Evolutionary conservation across 1,140 invertebrate genomes (phyloP), one percentile per base, ranked within the genome.

Genomic region (Gryllus bimaculatus): DNA sequence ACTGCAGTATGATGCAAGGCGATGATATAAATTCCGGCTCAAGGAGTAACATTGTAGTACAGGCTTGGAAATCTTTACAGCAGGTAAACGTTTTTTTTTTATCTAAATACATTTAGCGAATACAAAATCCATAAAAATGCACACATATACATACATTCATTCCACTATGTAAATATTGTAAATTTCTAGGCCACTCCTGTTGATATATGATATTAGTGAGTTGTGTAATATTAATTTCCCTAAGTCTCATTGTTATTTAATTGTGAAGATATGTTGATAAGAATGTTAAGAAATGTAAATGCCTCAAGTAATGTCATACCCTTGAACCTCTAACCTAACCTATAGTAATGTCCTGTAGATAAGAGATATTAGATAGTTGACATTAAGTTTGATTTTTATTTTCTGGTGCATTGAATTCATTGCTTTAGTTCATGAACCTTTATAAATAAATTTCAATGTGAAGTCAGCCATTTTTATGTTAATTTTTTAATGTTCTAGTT

Each of bases 21-120:
- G 73, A 48, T 75, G 48, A 74, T 79, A n/a, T 48, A 73, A 26
- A 78, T 49, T 79, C 75, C 15, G 79, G n/a, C 47, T 80, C 79
- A 10, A 75, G 73, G 48, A 73, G 76, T 15, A 80, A 80, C 73
- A 47, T 75, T n/a, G 21, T 80, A 18, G 77, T 74, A 10, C 49
- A 73, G 48, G 79, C 79, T 47, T 80, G 79, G 79, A 80, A 80
- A 78, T 20, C 77, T 5, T 49, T 80, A 48, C 76, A 78, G 26
- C 79, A 80, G 79, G 79, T 79, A 75, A 48, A 73, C 75, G 48
- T 47, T 21, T 49, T 47, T 75, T 8, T 74, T 3, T 79, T 8
- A n/a, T n/a, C n/a, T n/a, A 5, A 20, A 21, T 10, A 75, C 8
- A 2, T 15, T 13, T n/a, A 73, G n/a, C 6, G 13, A 3, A 73